Evolutionary conservation across 2,797 vertebrate genomes (phyloP), one percentile per base, ranked within the genome.

Genomic region (Lepilemur septentrionalis): DNA sequence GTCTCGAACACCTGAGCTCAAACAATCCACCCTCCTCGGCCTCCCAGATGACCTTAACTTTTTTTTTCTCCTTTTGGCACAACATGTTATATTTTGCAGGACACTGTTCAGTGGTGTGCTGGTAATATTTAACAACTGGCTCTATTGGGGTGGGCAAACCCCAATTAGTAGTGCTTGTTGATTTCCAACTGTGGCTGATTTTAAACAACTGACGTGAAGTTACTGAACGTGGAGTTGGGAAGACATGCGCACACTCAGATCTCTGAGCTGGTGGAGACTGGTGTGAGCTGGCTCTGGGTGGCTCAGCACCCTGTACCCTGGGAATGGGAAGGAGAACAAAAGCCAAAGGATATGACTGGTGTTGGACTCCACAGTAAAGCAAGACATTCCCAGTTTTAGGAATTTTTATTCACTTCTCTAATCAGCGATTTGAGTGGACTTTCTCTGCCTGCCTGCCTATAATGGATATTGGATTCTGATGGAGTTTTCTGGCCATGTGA

Each of bases 81-180:
- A 46, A 41, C 23, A 28, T 72, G n/a, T 86, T 41, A 14, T 25
- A 13, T 90, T 52, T 95, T 97, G 65, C 11, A 89, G 35, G 61
- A 86, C 22, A 55, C 9, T 67, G 20, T 48, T 67, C 4, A 50
- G 48, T 15, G 67, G 10, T 57, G 18, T 48, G 38, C 50, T 86
- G 65, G 80, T 90, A 90, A 50, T 95, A 91, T 38, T 59, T 93
- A 82, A 89, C 69, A 59, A 73, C 23, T 52, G 63, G 32, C 46
- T 96, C 22, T 94, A n/a, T 6, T 9, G 52, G 30, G n/a, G 65
- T 17, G 4, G 57, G 35, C 18, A 41, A 81, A 30, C 20, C 15
- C 23, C n/a, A 20, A 76, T 63, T 91, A 65, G 57, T 79, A 72
- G 52, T 70, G 59, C 57, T 59, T 82, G 57, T 50, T 65, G 41